Evolutionary conservation across 2,797 vertebrate genomes (phyloP), one percentile per base, ranked within the genome.

Genomic region (Lemur catta): DNA sequence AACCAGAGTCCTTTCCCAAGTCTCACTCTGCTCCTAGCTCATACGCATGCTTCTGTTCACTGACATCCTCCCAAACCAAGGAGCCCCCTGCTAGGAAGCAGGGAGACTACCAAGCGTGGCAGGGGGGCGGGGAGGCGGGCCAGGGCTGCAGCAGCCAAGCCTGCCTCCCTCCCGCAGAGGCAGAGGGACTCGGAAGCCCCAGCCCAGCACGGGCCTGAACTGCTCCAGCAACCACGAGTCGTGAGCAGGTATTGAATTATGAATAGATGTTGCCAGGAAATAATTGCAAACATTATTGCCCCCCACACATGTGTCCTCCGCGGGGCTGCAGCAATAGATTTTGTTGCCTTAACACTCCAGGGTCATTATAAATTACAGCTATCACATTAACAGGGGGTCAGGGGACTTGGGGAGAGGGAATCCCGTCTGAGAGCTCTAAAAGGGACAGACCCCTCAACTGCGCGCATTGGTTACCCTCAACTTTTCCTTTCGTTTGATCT

Each of bases 401-500:
- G 0, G 4, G 33, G 90, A 78, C 35, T 5, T 8, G 61, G 4
- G 9, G 22, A 90, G 96, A 92, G 92, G 95, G 97, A 95, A 90
- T 43, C 65, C 94, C 75, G 2, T 95, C 74, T 9, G 59, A 22
- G 94, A 75, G 35, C 90, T 43, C 38, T 65, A 74, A 90, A 75
- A 97, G 91, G 93, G 52, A 84, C 69, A 91, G 59, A 61, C 74
- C 17, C 96, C 96, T 97, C 41, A 0, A 0, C 35, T 26, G 7
- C 26, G 1, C 7, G 67, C 48, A 4, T 90, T 61, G 86, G 84
- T 92, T 92, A 30, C 87, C 96, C 81, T 97, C 97, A 98, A 97
- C 97, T 97, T 98, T 98, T 89, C 97, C 97, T 98, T 98, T 92
- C 43, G 9, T 98, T 98, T 98, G 98, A 99, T 98, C 98, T 98